Conservation (phyloP, 2,888 invertebrate genomes). For the Drosophila stalkeri region DNA sequence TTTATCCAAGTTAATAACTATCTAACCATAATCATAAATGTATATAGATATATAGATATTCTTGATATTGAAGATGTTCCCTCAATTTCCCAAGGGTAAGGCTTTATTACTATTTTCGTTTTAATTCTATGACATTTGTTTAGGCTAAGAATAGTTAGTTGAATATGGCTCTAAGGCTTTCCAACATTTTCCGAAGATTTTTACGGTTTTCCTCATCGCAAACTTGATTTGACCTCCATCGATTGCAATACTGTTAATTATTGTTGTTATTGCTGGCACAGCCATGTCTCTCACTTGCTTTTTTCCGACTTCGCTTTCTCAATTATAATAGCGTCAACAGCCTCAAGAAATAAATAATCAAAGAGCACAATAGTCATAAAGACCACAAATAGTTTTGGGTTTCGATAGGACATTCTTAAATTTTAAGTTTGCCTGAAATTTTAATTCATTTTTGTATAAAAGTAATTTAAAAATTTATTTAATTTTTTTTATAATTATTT, state of each 20-base stretch:
- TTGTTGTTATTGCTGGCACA: background rate
- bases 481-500: background rate
- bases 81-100: no score
- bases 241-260: background rate
- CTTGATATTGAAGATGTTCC: background rate
- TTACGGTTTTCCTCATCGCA: background rate
- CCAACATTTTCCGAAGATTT: background rate
- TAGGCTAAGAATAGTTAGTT: background rate
- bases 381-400: background rate
- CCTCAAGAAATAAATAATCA: conserved; percentile 19
- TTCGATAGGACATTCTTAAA: conserved; percentile 10
- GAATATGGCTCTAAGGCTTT: background rate
- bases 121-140: background rate
- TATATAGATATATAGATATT: background rate
- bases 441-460: background rate
- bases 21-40: background rate
- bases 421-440: background rate
- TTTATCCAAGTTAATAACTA: background rate
- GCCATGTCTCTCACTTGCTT: background rate
- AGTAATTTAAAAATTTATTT: background rate
- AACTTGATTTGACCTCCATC: background rate
- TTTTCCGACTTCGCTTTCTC: background rate
- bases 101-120: background rate
- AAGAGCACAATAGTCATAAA: conserved; percentile 38
- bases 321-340: background rate